These are phyloP conservation scores for Leucania comma DNA, from an alignment of 2,888 invertebrate genomes.

Conservation along the genomic window DNA sequence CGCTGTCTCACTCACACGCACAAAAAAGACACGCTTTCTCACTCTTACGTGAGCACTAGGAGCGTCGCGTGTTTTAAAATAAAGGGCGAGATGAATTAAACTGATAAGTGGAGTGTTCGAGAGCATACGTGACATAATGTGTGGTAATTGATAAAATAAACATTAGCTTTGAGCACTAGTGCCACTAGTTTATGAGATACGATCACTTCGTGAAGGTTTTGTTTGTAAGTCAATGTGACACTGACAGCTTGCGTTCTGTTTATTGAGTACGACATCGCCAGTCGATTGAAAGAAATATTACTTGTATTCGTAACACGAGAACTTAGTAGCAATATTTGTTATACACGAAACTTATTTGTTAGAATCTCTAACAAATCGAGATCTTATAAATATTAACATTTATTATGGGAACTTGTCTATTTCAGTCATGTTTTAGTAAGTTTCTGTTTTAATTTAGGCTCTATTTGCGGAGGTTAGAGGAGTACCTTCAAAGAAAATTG, in stretches of 20 bases:
- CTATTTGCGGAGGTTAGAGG: not conserved
- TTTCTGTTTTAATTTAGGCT: conserved; percentile 1
- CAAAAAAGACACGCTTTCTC: conserved; percentile 51
- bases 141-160: conserved; percentile 82
- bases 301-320: conserved; percentile 3
- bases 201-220: conserved; percentile 42
- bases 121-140: conserved; percentile 80
- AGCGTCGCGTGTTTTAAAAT: conserved; percentile 75
- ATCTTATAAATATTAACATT: conserved; percentile 14
- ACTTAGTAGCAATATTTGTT: conserved; percentile 29
- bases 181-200: conserved; percentile 45
- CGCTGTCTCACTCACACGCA: conserved; percentile 59
- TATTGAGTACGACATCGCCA: conserved; percentile 21
- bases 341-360: conserved; percentile 22
- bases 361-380: conserved; percentile 6
- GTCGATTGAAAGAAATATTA: conserved; percentile 37
- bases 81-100: conserved; percentile 81
- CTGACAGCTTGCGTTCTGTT: conserved; percentile 28
- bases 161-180: conserved; percentile 63
- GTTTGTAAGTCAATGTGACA: conserved; percentile 29
- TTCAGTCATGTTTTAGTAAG: conserved; percentile 2
- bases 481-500: not conserved
- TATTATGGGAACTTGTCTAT: not conserved
- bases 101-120: conserved; percentile 74
- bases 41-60: conserved; percentile 67